Evolutionary conservation across 2,888 invertebrate genomes (phyloP).

Genomic region (Acrobasis repandana): DNA sequence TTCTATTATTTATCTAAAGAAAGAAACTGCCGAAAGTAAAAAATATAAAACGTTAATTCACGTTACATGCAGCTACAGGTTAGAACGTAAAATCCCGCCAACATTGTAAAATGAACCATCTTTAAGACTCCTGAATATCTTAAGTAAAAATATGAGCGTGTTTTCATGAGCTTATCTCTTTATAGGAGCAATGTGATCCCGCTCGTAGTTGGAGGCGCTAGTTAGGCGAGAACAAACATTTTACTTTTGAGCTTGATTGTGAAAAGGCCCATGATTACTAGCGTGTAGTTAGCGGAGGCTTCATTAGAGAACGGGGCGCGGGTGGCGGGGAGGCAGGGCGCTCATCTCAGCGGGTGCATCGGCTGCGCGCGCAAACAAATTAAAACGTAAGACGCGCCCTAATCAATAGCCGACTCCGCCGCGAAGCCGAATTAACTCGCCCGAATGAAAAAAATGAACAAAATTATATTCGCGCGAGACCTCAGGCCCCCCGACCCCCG

Average conservation of each 20-base stretch:
- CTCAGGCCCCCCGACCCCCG: conserved; percentile 61
- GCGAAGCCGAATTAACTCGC: conserved; percentile 82
- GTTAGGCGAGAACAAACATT: conserved; percentile 52
- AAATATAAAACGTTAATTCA: background rate
- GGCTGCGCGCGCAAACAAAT: conserved; percentile 83
- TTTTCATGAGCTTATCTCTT: conserved; percentile 1
- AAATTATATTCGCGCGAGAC: conserved; percentile 83
- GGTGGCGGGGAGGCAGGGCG: conserved; percentile 43
- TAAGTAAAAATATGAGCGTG: conserved; percentile 10
- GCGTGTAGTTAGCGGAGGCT: conserved; percentile 70
- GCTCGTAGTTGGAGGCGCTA: conserved; percentile 29
- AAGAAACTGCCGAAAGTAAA: background rate
- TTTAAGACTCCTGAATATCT: conserved; percentile 7
- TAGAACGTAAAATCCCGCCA: conserved; percentile 5
- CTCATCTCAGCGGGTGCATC: conserved; percentile 79
- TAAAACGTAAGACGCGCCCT: conserved; percentile 83
- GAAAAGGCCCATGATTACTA: conserved; percentile 70
- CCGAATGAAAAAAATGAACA: conserved; percentile 83
- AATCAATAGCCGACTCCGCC: conserved; percentile 82
- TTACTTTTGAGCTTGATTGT: conserved; percentile 64
- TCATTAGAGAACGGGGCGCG: conserved; percentile 61
- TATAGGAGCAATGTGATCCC: conserved; percentile 27
- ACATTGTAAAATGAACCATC: conserved; percentile 4
- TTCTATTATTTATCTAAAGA: too few species aligned
- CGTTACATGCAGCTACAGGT: background rate